Evolutionary conservation across 2,113 vertebrate genomes (phyloP), one percentile per base, ranked within the genome.

Genomic region (Indri indri): DNA sequence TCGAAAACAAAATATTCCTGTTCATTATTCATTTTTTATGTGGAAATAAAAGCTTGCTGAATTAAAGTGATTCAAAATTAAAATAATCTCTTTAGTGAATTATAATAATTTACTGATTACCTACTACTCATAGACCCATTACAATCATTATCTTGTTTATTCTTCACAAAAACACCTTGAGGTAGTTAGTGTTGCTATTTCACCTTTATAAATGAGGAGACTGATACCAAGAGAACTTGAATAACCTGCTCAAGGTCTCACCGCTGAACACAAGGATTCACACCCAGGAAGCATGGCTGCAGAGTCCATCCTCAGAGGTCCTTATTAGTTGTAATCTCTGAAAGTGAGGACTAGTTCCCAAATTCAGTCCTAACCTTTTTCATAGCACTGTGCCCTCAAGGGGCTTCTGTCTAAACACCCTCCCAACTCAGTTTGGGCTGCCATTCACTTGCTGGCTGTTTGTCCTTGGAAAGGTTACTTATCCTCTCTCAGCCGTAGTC

Each of bases 21-120:
- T 80, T 77, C n/a, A 47, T 54, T 50, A 76, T 65, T 84, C 9
- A 68, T 88, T 68, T 70, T 66, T 45, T 63, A 17, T 73, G 5
- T 95, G 27, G n/a, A 88, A 91, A 34, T 77, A 45, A 76, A 87
- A 82, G 6, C 7, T 66, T 66, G 61, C 59, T 66, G 37, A 76
- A 18, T 82, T 22, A 82, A 50, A 68, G 92, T 84, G 85, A 50
- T 14, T 82, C 4, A 91, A 70, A 84, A 66, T 71, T 88, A 66
- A 84, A 84, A 40, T 42, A 4, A 22, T 54, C 18, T 85, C 40
- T 82, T 47, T 89, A 30, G 79, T 88, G 77, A 61, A 82, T 73
- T 87, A 17, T 68, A 65, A 8, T 65, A 66, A 80, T 61, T 27
- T 61, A 73, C 71, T 91, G 34, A 59, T 82, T 65, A 42, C 34